Conservation (phyloP, 2,797 vertebrate species). For the Cygnus olor region DNA sequence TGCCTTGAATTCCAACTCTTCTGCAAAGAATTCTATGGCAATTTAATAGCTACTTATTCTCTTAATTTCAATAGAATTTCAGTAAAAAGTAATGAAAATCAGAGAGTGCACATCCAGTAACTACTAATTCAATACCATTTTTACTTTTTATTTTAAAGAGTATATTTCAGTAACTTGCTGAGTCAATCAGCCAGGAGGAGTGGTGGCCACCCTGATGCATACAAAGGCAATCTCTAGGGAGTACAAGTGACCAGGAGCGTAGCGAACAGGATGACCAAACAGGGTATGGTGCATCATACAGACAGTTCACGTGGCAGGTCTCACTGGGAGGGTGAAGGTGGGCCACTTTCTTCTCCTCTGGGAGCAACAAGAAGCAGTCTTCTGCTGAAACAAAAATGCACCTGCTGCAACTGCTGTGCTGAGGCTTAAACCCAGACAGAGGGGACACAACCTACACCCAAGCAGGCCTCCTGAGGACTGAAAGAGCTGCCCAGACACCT, state of each 20-base stretch:
- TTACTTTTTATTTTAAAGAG: slow-evolving; percentile 1
- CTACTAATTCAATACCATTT: neutral
- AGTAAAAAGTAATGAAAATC: slow-evolving; percentile 11
- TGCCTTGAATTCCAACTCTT: slow-evolving; percentile 41
- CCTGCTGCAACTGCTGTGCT: too few relatives aligned
- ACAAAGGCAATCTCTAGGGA: neutral
- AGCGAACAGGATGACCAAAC: neutral
- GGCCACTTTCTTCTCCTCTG: too few relatives aligned
- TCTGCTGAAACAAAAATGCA: too few relatives aligned
- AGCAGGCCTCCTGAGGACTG: too few relatives aligned
- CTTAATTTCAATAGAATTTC: slow-evolving; percentile 42
- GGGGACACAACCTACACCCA: too few relatives aligned
- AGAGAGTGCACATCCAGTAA: neutral
- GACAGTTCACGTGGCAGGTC: too few relatives aligned
- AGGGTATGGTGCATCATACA: neutral
- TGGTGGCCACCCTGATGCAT: too few relatives aligned
- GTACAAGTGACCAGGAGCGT: neutral
- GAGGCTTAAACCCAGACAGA: too few relatives aligned
- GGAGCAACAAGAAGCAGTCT: too few relatives aligned
- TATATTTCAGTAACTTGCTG: neutral
- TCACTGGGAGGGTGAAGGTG: too few relatives aligned
- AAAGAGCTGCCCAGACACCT: too few relatives aligned
- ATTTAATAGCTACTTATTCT: slow-evolving; percentile 34
- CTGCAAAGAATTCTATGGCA: slow-evolving; percentile 27
- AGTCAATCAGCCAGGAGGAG: too few relatives aligned